Percentiles rank a stretch among this genome's conserved stretches.
These are phyloP conservation scores for Eira barbara DNA, from an alignment of 2,113 vertebrate genomes.

Conservation along the genomic window DNA sequence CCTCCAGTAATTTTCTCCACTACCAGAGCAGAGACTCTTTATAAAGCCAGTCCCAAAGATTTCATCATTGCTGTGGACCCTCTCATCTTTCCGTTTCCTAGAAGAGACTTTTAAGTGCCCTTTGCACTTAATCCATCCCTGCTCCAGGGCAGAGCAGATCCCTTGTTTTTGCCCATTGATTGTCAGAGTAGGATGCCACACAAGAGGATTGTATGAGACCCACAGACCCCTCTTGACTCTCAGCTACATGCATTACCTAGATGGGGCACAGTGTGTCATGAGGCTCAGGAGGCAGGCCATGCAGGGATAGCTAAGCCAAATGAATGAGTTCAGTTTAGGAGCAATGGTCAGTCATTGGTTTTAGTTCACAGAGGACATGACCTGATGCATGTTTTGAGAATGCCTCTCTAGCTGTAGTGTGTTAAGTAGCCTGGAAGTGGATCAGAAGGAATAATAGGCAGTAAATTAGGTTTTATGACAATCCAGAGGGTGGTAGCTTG, in stretches of 20 bases:
- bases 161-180: background rate
- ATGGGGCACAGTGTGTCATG: background rate
- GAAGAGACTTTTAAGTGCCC: background rate
- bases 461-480: background rate
- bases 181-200: background rate
- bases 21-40: background rate
- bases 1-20: background rate
- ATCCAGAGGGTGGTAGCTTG: background rate
- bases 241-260: background rate
- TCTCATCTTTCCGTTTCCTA: background rate
- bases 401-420: background rate
- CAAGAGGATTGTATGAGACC: background rate
- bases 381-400: background rate
- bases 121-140: background rate
- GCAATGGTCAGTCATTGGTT: background rate
- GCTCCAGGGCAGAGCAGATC: background rate
- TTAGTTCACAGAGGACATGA: background rate
- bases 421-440: background rate
- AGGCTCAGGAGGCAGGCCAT: background rate
- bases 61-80: background rate
- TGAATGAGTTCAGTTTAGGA: background rate
- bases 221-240: background rate
- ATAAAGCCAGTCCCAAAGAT: background rate
- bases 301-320: background rate
- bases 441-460: background rate